Percentiles rank a stretch among this genome's conserved stretches.
phyloP scores from a whole-genome alignment of 2,888 invertebrate species.

The Blastobasis lacticolella region DNA sequence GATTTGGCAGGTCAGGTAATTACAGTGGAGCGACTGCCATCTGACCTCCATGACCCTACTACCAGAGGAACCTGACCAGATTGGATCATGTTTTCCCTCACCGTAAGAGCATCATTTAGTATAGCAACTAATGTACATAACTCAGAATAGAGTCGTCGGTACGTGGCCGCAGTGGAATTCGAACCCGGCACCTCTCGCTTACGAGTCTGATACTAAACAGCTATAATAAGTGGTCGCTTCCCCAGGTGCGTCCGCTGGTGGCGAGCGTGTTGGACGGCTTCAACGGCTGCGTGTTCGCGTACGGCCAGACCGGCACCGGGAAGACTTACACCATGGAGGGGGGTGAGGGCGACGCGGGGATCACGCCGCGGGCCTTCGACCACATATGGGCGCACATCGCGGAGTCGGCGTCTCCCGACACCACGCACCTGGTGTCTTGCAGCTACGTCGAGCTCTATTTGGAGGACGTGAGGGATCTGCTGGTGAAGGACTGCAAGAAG shows the following conservation, averaged over 20 bases:
- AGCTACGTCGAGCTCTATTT: slow-evolving; percentile 98
- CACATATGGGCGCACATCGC: slow-evolving; percentile 98
- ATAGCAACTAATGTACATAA: no score
- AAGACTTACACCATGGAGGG: slow-evolving; percentile 87
- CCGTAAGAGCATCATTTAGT: no score
- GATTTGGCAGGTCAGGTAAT: no score
- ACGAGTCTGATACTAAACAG: no score
- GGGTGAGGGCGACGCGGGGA: slow-evolving; percentile 79
- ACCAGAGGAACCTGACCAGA: no score
- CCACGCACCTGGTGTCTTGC: slow-evolving; percentile 96
- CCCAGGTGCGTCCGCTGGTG: slow-evolving; percentile 87
- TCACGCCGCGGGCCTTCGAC: slow-evolving; percentile 96
- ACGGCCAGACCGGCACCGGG: slow-evolving; percentile 99
- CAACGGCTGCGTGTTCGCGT: slow-evolving; percentile 99
- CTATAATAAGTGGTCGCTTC: neutral
- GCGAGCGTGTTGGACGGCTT: slow-evolving; percentile 97
- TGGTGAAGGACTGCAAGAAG: slow-evolving; percentile 84
- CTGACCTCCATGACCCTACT: no score
- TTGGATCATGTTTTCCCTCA: no score
- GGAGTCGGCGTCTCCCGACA: slow-evolving; percentile 85
- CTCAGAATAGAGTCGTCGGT: no score
- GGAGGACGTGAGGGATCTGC: slow-evolving; percentile 85
- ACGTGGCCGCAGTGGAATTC: no score
- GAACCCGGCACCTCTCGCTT: no score
- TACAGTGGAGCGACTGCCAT: no score